These are phyloP conservation scores for Danio kyathit DNA, from an alignment of 2,797 vertebrate genomes.

Conservation along the genomic window DNA sequence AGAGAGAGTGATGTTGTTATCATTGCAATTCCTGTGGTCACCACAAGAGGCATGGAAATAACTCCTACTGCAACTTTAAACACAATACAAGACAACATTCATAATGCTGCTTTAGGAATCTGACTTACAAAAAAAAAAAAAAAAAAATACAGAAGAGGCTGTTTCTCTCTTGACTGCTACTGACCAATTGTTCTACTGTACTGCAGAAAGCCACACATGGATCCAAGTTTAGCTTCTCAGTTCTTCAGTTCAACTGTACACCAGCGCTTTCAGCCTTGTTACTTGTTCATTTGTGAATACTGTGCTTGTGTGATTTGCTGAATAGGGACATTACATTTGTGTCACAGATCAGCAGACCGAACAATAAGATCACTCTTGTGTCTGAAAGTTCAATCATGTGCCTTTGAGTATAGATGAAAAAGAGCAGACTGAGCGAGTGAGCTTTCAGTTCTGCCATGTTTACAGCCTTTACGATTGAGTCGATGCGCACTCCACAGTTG, in stretches of 20 bases:
- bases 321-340: constrained; percentile 51
- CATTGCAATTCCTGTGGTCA: not conserved
- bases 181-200: constrained; percentile 33
- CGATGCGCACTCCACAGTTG: not conserved
- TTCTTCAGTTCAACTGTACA: constrained; percentile 43
- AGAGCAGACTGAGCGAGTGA: constrained; percentile 18
- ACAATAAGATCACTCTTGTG: constrained; percentile 49
- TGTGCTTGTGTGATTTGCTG: constrained; percentile 51
- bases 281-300: constrained; percentile 54
- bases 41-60: not conserved
- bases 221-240: constrained; percentile 38
- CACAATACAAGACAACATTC: constrained; percentile 15
- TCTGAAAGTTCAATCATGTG: constrained; percentile 47
- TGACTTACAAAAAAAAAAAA: constrained; percentile 30
- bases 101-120: constrained; percentile 7
- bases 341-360: constrained; percentile 45
- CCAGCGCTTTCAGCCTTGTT: constrained; percentile 36
- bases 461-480: constrained; percentile 16
- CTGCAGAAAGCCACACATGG: constrained; percentile 28
- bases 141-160: constrained; percentile 8
- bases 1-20: no score
- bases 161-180: constrained; percentile 6
- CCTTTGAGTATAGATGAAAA: constrained; percentile 41
- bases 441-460: constrained; percentile 17
- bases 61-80: not conserved